These are phyloP conservation scores for Characodon lateralis DNA, from an alignment of 2,797 vertebrate species.

Conservation along the genomic window DNA sequence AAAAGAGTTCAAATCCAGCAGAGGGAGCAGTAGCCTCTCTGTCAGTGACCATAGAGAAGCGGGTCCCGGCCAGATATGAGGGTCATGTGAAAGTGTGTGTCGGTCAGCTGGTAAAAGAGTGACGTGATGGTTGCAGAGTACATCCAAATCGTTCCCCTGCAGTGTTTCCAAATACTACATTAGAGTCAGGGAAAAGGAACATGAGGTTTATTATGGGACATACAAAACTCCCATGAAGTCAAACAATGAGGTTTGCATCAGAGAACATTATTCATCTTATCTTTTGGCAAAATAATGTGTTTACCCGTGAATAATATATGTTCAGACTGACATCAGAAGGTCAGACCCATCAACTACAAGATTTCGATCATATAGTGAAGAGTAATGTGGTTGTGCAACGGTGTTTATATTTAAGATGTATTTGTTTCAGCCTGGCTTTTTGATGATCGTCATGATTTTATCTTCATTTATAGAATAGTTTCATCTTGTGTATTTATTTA, in stretches of 20 bases:
- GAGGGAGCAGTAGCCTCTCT: neutral
- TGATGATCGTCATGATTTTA: neutral
- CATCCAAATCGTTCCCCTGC: conserved; percentile 38
- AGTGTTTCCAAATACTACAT: conserved; percentile 41
- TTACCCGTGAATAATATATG: neutral
- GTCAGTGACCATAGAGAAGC: conserved; percentile 33
- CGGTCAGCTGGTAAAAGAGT: conserved; percentile 65
- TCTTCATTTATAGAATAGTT: neutral
- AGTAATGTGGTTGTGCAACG: neutral
- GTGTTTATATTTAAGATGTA: neutral
- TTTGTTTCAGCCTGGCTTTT: neutral
- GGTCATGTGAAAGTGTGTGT: conserved; percentile 48
- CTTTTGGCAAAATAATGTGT: neutral
- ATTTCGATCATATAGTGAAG: neutral
- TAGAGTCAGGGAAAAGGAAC: conserved; percentile 17
- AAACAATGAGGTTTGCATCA: neutral
- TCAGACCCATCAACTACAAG: neutral
- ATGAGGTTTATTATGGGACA: conserved; percentile 21
- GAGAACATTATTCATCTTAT: neutral
- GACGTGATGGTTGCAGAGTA: conserved; percentile 52
- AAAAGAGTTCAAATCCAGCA: conserved; percentile 1
- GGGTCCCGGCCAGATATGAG: conserved; percentile 15
- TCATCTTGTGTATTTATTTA: neutral
- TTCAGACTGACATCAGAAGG: neutral
- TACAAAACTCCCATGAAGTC: conserved; percentile 15